A percentile compares a stretch with the other conserved stretches of the same genome.
These are phyloP conservation scores for Sternarchorhynchus goeldii DNA, from an alignment of 2,797 vertebrate species.

Conservation along the genomic window DNA sequence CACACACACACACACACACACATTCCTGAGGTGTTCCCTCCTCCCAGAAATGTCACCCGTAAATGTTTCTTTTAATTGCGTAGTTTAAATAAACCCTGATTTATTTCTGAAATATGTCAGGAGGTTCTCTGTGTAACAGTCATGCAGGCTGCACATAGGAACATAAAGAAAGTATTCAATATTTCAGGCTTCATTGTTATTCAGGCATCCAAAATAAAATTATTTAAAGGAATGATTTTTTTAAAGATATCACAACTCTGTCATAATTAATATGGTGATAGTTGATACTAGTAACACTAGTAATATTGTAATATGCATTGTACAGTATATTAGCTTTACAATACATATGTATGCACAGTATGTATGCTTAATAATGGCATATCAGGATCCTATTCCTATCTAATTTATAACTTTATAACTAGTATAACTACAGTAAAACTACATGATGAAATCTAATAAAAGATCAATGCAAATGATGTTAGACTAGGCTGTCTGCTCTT, in stretches of 20 bases:
- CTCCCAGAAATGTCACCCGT: constrained; percentile 22
- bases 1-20: constrained; percentile 19
- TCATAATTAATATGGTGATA: too few relatives aligned
- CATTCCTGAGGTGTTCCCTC: constrained; percentile 25
- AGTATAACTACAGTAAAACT: background rate
- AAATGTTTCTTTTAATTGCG: constrained; percentile 33
- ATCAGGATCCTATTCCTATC: too few relatives aligned
- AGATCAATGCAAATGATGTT: background rate
- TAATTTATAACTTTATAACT: too few relatives aligned
- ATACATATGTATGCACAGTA: too few relatives aligned
- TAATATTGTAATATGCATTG: too few relatives aligned
- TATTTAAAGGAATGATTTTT: too few relatives aligned
- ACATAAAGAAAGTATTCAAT: background rate
- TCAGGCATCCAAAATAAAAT: background rate
- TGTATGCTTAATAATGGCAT: too few relatives aligned
- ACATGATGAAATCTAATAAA: constrained; percentile 10
- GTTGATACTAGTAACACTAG: too few relatives aligned
- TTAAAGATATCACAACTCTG: too few relatives aligned
- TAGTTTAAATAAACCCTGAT: constrained; percentile 22
- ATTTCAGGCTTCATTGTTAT: background rate
- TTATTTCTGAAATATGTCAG: constrained; percentile 24
- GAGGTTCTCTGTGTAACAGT: constrained; percentile 1
- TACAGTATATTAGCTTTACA: too few relatives aligned
- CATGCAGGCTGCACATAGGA: constrained; percentile 47
- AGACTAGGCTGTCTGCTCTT: too few relatives aligned